Evolutionary conservation across 2,113 vertebrate species (phyloP), one percentile per base, ranked within the genome.

Genomic region (Eublepharis macularius): DNA sequence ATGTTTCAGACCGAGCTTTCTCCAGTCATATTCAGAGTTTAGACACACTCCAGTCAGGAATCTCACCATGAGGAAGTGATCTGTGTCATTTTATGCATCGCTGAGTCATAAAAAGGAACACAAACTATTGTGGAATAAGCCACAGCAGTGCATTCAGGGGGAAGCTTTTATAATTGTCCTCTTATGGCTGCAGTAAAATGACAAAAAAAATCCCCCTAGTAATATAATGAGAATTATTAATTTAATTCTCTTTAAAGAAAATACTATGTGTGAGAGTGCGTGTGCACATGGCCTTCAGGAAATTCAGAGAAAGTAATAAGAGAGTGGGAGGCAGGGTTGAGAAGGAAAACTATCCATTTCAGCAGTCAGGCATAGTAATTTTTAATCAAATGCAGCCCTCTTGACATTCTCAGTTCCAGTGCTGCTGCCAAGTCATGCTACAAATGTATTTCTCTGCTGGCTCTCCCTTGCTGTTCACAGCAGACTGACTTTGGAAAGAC

Each of bases 321-420:
- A 66, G 3, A 3, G 19, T 6, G 13, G 7, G 0, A 4, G 66
- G 34, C 47, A 54, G 41, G 41, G 6, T 21, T 45, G 9, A 0
- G 36, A 1, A 16, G 0, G 4, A 32, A 19, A 16, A 34, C 26
- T 80, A 77, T 73, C 43, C 63, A 68, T 82, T 63, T 69, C 85
- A 91, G 85, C 90, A 94, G 81, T 90, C 83, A 92, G 90, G 83
- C 89, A 91, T 76, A 70, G 11, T 74, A 63, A 94, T 87, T 91
- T 92, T 86, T 94, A 90, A 94, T 91, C 90, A 91, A 91, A 92
- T 49, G 74, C 83, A 87, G 75, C 86, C 86, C 84, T 84, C 51
- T 60, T 54, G 87, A 91, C 81, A 81, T 21, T 47, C 82, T 80
- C 24, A 8, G n/a, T 13, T 82, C 60, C 49, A 45, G 1, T 6